Evolutionary conservation across 92 coral and sea anemone genomes (phyloP).

Genomic region (Zoanthus sociatus): DNA sequence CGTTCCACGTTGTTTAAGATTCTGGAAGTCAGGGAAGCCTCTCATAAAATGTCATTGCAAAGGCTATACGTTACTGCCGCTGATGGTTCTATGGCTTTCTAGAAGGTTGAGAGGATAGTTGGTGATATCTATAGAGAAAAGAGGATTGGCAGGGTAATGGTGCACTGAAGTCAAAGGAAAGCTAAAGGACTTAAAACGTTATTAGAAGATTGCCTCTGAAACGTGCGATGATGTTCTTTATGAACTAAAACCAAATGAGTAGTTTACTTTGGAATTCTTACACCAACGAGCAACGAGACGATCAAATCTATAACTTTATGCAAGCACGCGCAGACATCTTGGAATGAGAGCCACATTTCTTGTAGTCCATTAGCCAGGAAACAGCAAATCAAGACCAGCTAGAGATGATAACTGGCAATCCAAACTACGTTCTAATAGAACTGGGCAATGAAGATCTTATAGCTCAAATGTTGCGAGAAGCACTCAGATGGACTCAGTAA

Average conservation of each 20-base stretch:
- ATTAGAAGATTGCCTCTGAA: background rate
- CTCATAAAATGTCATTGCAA: background rate
- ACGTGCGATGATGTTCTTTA: conserved; percentile 19
- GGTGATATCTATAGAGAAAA: conserved; percentile 3
- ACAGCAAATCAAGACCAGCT: background rate
- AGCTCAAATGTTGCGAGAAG: too few species aligned
- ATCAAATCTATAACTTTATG: conserved; percentile 27
- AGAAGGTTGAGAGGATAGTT: background rate
- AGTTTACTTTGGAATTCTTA: conserved; percentile 42
- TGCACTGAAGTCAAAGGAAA: too few species aligned
- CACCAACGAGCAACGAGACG: conserved; percentile 42
- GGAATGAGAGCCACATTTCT: background rate
- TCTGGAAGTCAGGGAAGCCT: background rate
- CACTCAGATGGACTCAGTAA: too few species aligned
- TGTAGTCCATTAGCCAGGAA: background rate
- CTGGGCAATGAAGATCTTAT: too few species aligned
- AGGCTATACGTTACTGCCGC: background rate
- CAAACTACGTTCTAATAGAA: background rate
- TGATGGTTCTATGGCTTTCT: background rate
- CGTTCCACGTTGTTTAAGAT: too few species aligned
- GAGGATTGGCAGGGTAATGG: conserved; percentile 4
- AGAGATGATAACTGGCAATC: background rate
- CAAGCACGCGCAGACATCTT: too few species aligned
- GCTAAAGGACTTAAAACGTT: too few species aligned
- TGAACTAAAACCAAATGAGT: conserved; percentile 17